phyloP scores from a whole-genome alignment of 2,113 vertebrate species.

The Poeciliopsis prolifica region DNA sequence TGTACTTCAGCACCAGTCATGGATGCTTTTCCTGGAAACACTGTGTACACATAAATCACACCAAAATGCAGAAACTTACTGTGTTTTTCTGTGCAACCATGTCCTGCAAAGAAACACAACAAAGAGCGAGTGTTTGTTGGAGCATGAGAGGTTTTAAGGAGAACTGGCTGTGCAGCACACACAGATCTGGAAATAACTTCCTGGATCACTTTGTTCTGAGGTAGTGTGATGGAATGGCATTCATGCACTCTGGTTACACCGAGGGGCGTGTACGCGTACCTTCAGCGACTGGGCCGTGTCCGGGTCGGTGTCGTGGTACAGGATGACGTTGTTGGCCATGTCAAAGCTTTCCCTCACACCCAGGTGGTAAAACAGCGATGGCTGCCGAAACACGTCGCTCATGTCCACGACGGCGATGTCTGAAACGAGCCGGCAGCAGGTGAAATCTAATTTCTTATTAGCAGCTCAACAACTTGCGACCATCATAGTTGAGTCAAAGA shows the following conservation, averaged over 20 bases:
- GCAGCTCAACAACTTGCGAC: neutral
- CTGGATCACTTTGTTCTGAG: slow-evolving; percentile 46
- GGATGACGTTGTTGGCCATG: slow-evolving; percentile 95
- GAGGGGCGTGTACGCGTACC: slow-evolving; percentile 74
- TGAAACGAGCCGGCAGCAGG: slow-evolving; percentile 64
- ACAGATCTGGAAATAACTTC: slow-evolving; percentile 54
- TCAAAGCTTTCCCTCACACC: slow-evolving; percentile 95
- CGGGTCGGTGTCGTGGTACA: slow-evolving; percentile 90
- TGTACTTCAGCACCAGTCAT: slow-evolving; percentile 17
- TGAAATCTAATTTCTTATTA: neutral
- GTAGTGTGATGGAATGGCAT: slow-evolving; percentile 24
- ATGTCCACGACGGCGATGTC: slow-evolving; percentile 96
- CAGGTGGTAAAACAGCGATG: slow-evolving; percentile 94
- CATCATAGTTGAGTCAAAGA: neutral
- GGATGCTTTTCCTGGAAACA: slow-evolving; percentile 43
- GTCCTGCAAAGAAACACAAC: slow-evolving; percentile 80
- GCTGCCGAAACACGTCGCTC: slow-evolving; percentile 91
- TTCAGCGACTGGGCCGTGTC: slow-evolving; percentile 91
- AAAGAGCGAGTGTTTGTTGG: slow-evolving; percentile 10
- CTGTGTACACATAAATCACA: slow-evolving; percentile 34
- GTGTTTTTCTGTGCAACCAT: slow-evolving; percentile 94
- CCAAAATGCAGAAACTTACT: slow-evolving; percentile 85
- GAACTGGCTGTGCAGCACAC: slow-evolving; percentile 9
- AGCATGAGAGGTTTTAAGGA: slow-evolving; percentile 17
- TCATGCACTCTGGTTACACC: slow-evolving; percentile 9